Base-by-base conservation (phyloP, 2,797 vertebrate genomes). In the Paedocypris micromegethes region DNA sequence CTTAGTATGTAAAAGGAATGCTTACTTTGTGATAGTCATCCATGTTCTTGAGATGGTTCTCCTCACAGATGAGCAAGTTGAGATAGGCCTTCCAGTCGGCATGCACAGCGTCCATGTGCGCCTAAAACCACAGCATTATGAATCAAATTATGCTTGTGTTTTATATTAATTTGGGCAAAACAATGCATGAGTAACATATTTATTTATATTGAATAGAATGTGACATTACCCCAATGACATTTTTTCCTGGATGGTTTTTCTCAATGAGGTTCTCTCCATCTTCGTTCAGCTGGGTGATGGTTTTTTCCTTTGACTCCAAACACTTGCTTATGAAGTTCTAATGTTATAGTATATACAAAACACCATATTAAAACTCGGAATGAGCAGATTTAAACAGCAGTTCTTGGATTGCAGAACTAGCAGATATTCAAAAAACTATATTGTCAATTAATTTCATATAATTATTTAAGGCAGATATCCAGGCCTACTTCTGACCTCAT, bases 31-130 rank as follows among this genome's bases (percentile, higher is more conserved):
- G 94, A 81, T 93, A 97, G 68, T 99, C 95, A 4, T 95, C 92
- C 97, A 99, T 98, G 84, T 92, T 90, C 81, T 97, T 98, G n/a
- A 98, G 90, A 77, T 99, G 97, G 79, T 92, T 97, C 77, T 99
- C 97, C 83, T 99, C 97, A 0, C 97, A 99, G 84, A 99, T 98
- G 51, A 99, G 92, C 76, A 99, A 87, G 88, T 98, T 99, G 74
- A 99, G 88, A 77, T 98, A 98, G 52, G 95, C 94, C 83, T 98
- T 99, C 97, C 97, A 99, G 82, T 99, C 97, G 0, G 94, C 94
- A 0, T 99, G 93, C 43, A 98, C 95, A 0, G 97, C 96, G 67
- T 95, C 96, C 56, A 91, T 96, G 67, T 99, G 97, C 46, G 96
- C 96, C 96, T 98, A 80, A 52, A 3, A n/a, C 6, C 23, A 41